These are phyloP conservation scores for Gymnothorax javanicus DNA, from an alignment of 2,797 vertebrate species.

Conservation along the genomic window DNA sequence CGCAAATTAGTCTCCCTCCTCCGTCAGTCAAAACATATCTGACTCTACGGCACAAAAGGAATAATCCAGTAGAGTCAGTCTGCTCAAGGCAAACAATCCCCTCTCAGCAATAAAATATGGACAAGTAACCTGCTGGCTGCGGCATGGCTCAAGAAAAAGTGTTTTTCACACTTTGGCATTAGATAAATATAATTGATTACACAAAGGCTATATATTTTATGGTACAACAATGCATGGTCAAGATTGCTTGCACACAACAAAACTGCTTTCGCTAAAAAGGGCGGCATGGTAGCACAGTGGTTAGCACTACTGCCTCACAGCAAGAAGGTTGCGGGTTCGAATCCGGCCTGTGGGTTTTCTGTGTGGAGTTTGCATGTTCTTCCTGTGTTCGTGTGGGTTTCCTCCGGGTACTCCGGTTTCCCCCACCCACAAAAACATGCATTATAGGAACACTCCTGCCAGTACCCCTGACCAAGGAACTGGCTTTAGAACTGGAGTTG, in stretches of 20 bases:
- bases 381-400: no score
- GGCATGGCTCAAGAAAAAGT: background rate
- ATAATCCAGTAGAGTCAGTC: conserved; percentile 27
- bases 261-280: background rate
- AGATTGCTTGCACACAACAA: background rate
- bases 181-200: background rate
- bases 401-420: no score
- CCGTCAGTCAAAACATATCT: conserved; percentile 18
- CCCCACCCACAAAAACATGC: no score
- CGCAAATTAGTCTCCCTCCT: conserved; percentile 30
- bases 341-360: no score
- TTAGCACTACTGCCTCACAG: no score
- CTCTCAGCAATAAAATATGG: conserved; percentile 20
- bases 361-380: no score
- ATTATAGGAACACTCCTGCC: no score
- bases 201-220: background rate
- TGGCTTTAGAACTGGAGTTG: no score
- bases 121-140: conserved; percentile 4
- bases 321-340: no score
- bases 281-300: no score
- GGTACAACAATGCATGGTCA: background rate
- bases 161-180: background rate
- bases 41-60: conserved; percentile 18
- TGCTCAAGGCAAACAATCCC: conserved; percentile 15
- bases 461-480: no score